Percentiles rank a stretch among this genome's conserved stretches.
These are phyloP conservation scores for Melanotaenia trifasciata DNA, from an alignment of 2,797 vertebrate species.

Conservation along the genomic window DNA sequence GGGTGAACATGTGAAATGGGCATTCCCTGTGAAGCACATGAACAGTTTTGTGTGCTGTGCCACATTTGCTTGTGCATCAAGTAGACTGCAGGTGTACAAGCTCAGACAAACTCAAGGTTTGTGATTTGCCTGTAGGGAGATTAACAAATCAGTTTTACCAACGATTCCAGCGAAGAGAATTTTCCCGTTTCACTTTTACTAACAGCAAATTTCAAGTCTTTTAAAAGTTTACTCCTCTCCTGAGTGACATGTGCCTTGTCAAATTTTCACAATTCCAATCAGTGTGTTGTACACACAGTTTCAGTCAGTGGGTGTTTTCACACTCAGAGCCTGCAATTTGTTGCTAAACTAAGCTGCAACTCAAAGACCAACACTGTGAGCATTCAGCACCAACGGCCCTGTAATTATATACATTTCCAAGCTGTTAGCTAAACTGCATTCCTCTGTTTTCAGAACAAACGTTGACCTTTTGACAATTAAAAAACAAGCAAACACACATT, in stretches of 20 bases:
- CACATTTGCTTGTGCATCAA: slow-evolving; percentile 8
- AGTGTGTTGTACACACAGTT: slow-evolving; percentile 4
- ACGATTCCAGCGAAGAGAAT: slow-evolving; percentile 8
- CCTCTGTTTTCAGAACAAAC: slow-evolving; percentile 36
- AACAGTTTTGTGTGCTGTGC: slow-evolving; percentile 7
- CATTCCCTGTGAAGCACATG: not conserved
- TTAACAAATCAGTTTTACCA: slow-evolving; percentile 26
- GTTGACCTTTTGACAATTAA: slow-evolving; percentile 1
- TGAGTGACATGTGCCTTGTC: not conserved
- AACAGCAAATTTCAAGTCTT: slow-evolving; percentile 1
- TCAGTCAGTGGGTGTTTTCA: slow-evolving; percentile 15
- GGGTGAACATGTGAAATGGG: slow-evolving; percentile 9
- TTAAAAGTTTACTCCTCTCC: slow-evolving; percentile 1
- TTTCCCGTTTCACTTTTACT: slow-evolving; percentile 2
- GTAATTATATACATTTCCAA: slow-evolving; percentile 26
- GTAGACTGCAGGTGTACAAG: slow-evolving; percentile 34
- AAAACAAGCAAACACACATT: not conserved
- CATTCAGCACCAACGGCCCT: slow-evolving; percentile 28
- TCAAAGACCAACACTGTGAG: slow-evolving; percentile 26
- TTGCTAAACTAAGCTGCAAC: slow-evolving; percentile 28
- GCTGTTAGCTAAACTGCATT: slow-evolving; percentile 19
- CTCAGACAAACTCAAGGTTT: slow-evolving; percentile 41
- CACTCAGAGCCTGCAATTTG: slow-evolving; percentile 48
- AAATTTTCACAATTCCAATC: not conserved
- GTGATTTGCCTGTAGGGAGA: slow-evolving; percentile 43